Conservation (phyloP, 2,113 vertebrate genomes). For the Uria aalge region DNA sequence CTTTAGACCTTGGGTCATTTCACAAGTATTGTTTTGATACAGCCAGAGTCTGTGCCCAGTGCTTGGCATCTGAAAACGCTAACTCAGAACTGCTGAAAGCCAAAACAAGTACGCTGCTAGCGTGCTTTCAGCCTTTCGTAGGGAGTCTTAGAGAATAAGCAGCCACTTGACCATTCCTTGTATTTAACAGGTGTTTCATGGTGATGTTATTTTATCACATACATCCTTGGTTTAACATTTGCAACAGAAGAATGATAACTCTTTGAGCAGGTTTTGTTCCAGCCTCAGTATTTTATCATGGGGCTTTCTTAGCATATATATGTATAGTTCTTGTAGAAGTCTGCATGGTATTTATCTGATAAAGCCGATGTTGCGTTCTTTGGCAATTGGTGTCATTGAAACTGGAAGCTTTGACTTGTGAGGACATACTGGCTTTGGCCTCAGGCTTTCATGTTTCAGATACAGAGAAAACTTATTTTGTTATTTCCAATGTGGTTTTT, state of each 20-base stretch:
- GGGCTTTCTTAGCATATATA: not conserved
- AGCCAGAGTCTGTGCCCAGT: not conserved
- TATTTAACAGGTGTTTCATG: not conserved
- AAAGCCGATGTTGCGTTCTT: not conserved
- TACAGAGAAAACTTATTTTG: not conserved
- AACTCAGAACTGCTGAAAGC: not conserved
- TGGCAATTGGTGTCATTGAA: not conserved
- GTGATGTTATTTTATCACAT: not conserved
- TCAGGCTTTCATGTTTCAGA: not conserved
- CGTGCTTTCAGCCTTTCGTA: rapidly evolving
- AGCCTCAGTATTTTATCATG: not conserved
- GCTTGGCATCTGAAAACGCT: not conserved
- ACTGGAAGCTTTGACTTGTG: not conserved
- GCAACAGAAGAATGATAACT: not conserved
- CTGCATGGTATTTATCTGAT: not conserved
- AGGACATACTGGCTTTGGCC: not conserved
- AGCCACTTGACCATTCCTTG: not conserved
- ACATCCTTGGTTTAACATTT: not conserved
- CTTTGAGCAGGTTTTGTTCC: not conserved
- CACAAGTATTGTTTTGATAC: not conserved
- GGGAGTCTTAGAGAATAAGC: not conserved
- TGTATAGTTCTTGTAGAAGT: not conserved
- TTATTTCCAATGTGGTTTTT: not conserved
- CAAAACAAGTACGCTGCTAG: not conserved
- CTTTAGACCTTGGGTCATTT: not conserved